Evolutionary conservation across 2,888 invertebrate species (phyloP), one percentile per base, ranked within the genome.

Genomic region (Pedicia rivosa): DNA sequence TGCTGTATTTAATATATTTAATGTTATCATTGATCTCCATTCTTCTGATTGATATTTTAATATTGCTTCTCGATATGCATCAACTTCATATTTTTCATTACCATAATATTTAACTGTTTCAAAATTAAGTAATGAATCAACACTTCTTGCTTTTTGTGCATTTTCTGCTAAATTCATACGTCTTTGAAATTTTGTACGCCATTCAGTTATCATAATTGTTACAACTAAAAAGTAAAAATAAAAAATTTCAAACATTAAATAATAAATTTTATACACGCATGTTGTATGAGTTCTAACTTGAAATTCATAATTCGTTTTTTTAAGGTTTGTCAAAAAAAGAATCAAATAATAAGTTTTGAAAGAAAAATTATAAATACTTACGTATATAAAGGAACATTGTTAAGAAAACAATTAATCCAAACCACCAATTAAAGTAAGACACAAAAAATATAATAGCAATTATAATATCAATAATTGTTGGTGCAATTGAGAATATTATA

Each of bases 31-130:
- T 0, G 86, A 78, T 47, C 79, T 80, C 72, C 86, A 97, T 64
- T 97, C 97, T 59, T 90, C 86, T 56, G 64, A 78, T 74, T 91
- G 94, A 57, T 69, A 95, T 42, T 77, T 72, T 3, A 79, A 54
- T 47, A 97, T 84, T n/a, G 91, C 80, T 13, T 78, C 76, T 43
- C 74, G 68, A 54, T 91, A 97, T 9, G 80, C 70, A 10, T 79
- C 63, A 0, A 90, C 84, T 66, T 98, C 97, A 60, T 90, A 95
- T 2, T 72, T 55, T 56, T 97, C 95, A 2, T 91, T 92, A 5
- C 87, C 87, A 55, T 95, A 97, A 63, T 97, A 97, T 57, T 98
- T 98, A 0, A 95, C 97, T 1, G 97, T 97, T 65, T 98, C 97
- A 63, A 91, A 97, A 65, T 98, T 98, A 10, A 97, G 68, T 37